These are phyloP conservation scores for Aurelia aurita complex sp. Pacific DNA, from an alignment of 30 jellyfish, hydroid and myxozoan species.

Conservation along the genomic window DNA sequence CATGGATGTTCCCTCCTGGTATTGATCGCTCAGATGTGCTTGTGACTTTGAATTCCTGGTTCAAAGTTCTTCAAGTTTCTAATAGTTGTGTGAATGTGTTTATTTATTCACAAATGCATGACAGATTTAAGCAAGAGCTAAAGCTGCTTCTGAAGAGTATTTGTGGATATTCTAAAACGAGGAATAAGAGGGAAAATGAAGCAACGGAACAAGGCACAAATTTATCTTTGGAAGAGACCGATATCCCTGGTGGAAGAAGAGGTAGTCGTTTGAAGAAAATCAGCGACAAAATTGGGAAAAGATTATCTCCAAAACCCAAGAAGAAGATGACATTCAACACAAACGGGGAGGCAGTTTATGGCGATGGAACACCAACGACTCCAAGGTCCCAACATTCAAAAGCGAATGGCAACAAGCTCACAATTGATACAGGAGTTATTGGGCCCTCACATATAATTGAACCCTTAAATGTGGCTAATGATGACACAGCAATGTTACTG, in stretches of 20 bases:
- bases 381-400: slow-evolving; percentile 4
- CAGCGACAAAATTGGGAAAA: background rate
- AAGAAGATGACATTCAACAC: background rate
- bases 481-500: too few relatives aligned
- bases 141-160: slow-evolving; percentile 6
- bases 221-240: slow-evolving; percentile 7
- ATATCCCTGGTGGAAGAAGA: slow-evolving; percentile 3
- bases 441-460: too few relatives aligned
- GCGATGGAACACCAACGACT: background rate
- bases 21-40: slow-evolving; percentile 21
- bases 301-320: slow-evolving; percentile 10
- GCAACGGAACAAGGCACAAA: background rate
- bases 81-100: slow-evolving; percentile 78
- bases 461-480: too few relatives aligned
- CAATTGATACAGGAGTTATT: too few relatives aligned
- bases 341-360: slow-evolving; percentile 10
- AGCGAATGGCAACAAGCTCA: too few relatives aligned
- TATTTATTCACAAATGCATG: slow-evolving; percentile 76
- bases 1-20: slow-evolving; percentile 70
- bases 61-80: slow-evolving; percentile 66
- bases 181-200: slow-evolving; percentile 13
- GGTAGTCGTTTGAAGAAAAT: background rate
- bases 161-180: slow-evolving; percentile 1
- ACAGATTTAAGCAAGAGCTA: slow-evolving; percentile 8
- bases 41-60: slow-evolving; percentile 52